Base-by-base conservation (phyloP, 2,113 vertebrate genomes). In the Dermatemys mawii region DNA sequence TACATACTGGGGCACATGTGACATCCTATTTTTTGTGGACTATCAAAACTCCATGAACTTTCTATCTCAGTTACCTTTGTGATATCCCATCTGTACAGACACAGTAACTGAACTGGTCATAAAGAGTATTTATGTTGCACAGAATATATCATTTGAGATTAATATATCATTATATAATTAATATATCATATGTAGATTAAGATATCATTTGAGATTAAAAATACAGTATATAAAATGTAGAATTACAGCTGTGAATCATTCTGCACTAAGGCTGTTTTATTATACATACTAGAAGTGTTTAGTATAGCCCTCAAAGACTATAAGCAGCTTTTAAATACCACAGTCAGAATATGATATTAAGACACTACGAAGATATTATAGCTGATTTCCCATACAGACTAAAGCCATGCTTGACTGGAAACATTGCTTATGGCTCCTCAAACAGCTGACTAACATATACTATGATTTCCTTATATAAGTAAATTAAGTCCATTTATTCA, bases 311-410 rank as follows among this genome's bases (percentile, higher is more conserved):
- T 80, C 13, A 88, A 57, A 49, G 11, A 26, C 75, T 81, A 63
- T 73, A 82, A 93, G 5, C 75, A 92, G 75, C 35, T 78, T 87
- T 91, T 78, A 91, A 94, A 91, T 88, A 54, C 3, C 73, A 93
- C 51, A 22, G 29, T 73, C 51, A 85, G 54, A 92, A 60, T 2
- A 70, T 48, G 88, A 81, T 19, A 67, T 1, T 27, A 27, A 79
- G 48, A 60, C 22, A 12, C 0, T 5, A 8, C 16, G 38, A 27
- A 82, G 4, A 51, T 35, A 73, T 51, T 85, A 85, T 86, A 50
- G 54, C 8, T 90, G 38, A 49, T 85, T 83, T 86, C 49, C 51
- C 5, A 17, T 38, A 82, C 14, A 81, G 8, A 7, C 27, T 86
- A 32, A 86, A 83, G 29, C 70, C 78, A 60, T 19, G 35, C 51